Percentiles rank a stretch among this genome's conserved stretches.
These are phyloP conservation scores for Bradypodion pumilum DNA, from an alignment of 2,797 vertebrate genomes.

Conservation along the genomic window DNA sequence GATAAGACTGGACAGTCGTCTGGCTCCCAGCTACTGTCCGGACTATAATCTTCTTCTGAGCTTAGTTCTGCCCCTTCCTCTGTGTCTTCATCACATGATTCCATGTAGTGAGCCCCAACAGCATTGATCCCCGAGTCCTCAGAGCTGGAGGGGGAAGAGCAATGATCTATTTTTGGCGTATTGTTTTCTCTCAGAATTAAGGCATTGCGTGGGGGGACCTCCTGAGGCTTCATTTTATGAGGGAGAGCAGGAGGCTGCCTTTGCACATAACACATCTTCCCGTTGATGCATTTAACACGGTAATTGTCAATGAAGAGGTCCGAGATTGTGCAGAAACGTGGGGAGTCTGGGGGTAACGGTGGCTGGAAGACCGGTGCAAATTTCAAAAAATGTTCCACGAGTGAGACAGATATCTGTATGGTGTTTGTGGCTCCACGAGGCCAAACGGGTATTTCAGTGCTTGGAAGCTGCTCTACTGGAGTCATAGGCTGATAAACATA, in stretches of 20 bases:
- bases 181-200: slow-evolving; percentile 79
- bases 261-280: slow-evolving; percentile 99
- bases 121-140: slow-evolving; percentile 98
- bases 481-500: slow-evolving; percentile 99
- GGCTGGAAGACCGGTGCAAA: slow-evolving; percentile 90
- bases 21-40: slow-evolving; percentile 91
- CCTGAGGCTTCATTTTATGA: slow-evolving; percentile 65
- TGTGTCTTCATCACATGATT: slow-evolving; percentile 91
- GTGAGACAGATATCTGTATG: slow-evolving; percentile 89
- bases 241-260: slow-evolving; percentile 77
- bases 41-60: slow-evolving; percentile 88
- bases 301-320: slow-evolving; percentile 97
- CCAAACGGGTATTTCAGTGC: slow-evolving; percentile 85
- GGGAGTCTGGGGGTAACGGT: slow-evolving; percentile 87
- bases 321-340: slow-evolving; percentile 91
- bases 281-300: slow-evolving; percentile 95
- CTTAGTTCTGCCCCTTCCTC: slow-evolving; percentile 82
- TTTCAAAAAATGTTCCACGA: slow-evolving; percentile 92
- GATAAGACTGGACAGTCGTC: slow-evolving; percentile 92
- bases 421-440: slow-evolving; percentile 83
- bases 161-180: slow-evolving; percentile 90
- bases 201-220: slow-evolving; percentile 71
- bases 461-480: slow-evolving; percentile 92
- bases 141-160: slow-evolving; percentile 94
- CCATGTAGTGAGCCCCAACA: slow-evolving; percentile 89